Evolutionary conservation across 2,113 vertebrate genomes (phyloP), one percentile per base, ranked within the genome.

Genomic region (Amphiprion ocellaris): DNA sequence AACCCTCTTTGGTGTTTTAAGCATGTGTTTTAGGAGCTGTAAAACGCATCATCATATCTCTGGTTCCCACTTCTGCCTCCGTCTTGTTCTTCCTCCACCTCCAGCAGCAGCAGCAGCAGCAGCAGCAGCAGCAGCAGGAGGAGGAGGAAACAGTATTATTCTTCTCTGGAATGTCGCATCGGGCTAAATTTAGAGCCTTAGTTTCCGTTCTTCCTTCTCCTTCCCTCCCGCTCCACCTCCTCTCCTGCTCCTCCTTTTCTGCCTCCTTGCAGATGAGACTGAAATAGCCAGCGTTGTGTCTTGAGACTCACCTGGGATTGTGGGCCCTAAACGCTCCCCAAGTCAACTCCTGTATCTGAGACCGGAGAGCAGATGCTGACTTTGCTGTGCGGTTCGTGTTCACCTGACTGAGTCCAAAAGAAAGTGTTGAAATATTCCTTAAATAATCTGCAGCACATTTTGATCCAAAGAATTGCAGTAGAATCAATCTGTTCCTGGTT

Each of bases 91-190:
- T 69, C 47, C 73, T 81, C 67, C 62, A 79, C 69, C 69, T 79
- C 89, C 61, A 69, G 39, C 72, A 74, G 76, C 82, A 80, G 90
- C 61, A 74, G 76, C 82, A 80, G 90, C 61, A 67, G 69, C 71
- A 52, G 73, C 47, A 28, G 33, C 19, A 74, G 49, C 10, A 50
- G 49, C 4, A 54, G 52, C 7, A 72, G 83, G 69, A 82, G 79
- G 56, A 84, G 83, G 81, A 93, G 92, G 89, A 94, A 93, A 89
- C 83, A 66, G 89, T 84, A 90, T 91, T 92, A 90, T 93, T 93
- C 90, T 91, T 84, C 93, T 92, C 83, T 92, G 94, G 94, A 95
- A 95, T 95, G 94, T 95, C 81, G 86, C 92, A 92, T 92, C 46
- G 16, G 71, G 73, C 94, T 95, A 95, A 92, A 93, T 94, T 93